Percentiles rank a stretch among this genome's conserved stretches.
phyloP scores from a whole-genome alignment of 1,140 invertebrate genomes.

The Notospermus geniculatus region DNA sequence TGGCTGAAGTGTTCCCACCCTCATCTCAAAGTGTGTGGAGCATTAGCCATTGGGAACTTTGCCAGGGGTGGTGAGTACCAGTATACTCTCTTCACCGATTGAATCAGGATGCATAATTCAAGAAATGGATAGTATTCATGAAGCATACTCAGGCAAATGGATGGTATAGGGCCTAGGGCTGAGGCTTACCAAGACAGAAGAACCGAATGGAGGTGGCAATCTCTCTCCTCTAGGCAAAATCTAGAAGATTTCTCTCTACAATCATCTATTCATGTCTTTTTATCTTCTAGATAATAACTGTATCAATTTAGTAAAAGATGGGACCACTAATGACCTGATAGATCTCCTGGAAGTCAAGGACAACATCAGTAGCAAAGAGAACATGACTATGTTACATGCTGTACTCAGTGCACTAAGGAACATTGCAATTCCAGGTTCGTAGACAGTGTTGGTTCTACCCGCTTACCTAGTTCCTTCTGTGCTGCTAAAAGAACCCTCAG shows the following conservation, averaged over 20 bases:
- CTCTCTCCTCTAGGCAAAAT: neutral
- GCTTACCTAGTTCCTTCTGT: too few relatives aligned
- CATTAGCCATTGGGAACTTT: constrained; percentile 85
- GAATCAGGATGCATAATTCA: too few relatives aligned
- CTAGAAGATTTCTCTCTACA: neutral
- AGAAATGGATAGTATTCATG: too few relatives aligned
- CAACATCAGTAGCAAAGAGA: constrained; percentile 54
- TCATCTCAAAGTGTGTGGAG: constrained; percentile 75
- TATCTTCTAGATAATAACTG: constrained; percentile 70
- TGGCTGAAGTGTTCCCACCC: constrained; percentile 75
- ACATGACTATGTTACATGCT: constrained; percentile 78
- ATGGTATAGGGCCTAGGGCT: too few relatives aligned
- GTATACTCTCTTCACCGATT: too few relatives aligned
- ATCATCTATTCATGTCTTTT: neutral
- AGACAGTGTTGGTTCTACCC: neutral
- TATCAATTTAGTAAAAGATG: constrained; percentile 74
- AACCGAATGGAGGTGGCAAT: too few relatives aligned
- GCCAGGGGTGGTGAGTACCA: constrained; percentile 68
- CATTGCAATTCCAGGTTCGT: constrained; percentile 70
- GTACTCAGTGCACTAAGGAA: constrained; percentile 77
- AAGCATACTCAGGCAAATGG: too few relatives aligned
- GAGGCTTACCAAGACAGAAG: too few relatives aligned
- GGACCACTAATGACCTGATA: constrained; percentile 73
- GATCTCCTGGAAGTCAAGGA: constrained; percentile 36
- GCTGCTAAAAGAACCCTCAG: too few relatives aligned